phyloP scores from a whole-genome alignment of 2,888 invertebrate genomes.

The Nysson spinosus region DNA sequence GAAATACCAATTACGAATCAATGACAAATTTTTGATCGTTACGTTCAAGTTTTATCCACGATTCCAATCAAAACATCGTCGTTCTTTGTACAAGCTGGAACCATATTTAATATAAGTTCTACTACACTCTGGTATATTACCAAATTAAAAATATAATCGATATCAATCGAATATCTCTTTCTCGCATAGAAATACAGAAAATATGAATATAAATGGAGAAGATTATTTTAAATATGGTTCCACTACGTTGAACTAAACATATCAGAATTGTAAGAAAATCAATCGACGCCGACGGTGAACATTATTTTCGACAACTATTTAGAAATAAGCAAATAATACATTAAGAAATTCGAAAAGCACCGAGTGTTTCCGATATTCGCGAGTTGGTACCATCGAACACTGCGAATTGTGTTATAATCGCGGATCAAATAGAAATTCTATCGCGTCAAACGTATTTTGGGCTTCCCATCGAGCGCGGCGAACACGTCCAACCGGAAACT shows the following conservation, averaged over 20 bases:
- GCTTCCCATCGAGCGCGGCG: conserved; percentile 48
- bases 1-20: too few species aligned
- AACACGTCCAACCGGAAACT: conserved; percentile 7
- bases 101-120: too few species aligned
- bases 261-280: conserved; percentile 40
- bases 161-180: conserved; percentile 7
- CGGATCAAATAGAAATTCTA: conserved; percentile 33
- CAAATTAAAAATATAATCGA: too few species aligned
- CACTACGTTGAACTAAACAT: conserved; percentile 43
- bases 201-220: conserved; percentile 7
- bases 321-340: conserved; percentile 19
- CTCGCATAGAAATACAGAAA: background rate
- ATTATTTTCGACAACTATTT: conserved; percentile 47
- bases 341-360: background rate
- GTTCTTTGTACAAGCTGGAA: too few species aligned
- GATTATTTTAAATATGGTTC: background rate
- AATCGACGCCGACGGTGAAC: conserved; percentile 26
- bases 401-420: conserved; percentile 47
- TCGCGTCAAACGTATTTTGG: conserved; percentile 47
- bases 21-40: too few species aligned
- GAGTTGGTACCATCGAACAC: conserved; percentile 58
- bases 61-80: too few species aligned
- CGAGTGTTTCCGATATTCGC: conserved; percentile 39
- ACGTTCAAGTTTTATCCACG: too few species aligned
- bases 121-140: too few species aligned